Conservation (phyloP, 2,113 vertebrate species). For the Entelurus aequoreus region DNA sequence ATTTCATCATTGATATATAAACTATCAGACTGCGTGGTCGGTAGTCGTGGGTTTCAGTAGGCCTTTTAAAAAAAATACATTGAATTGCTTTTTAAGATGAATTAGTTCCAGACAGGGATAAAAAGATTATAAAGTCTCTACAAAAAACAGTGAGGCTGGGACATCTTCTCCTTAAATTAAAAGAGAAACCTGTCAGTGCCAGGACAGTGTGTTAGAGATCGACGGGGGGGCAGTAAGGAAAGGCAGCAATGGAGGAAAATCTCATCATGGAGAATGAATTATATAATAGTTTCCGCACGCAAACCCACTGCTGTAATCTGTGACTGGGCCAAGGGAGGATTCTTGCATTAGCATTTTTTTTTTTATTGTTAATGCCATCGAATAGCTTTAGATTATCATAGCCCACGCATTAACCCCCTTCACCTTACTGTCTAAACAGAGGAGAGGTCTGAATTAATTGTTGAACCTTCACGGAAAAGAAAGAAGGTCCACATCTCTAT, state of each 20-base stretch:
- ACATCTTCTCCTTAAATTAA: conserved; percentile 53
- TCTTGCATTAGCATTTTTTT: conserved; percentile 59
- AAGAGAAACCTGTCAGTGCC: conserved; percentile 52
- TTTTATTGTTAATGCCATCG: conserved; percentile 57
- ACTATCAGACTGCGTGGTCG: too few species aligned
- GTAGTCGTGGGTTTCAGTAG: too few species aligned
- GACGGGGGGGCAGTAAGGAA: conserved; percentile 33
- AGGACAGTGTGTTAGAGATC: conserved; percentile 17
- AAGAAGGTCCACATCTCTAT: background rate
- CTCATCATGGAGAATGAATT: conserved; percentile 68
- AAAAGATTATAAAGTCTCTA: conserved; percentile 60
- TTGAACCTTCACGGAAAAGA: background rate
- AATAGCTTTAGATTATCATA: conserved; percentile 44
- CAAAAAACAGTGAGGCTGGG: conserved; percentile 30
- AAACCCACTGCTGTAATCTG: conserved; percentile 69
- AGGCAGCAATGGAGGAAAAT: conserved; percentile 59
- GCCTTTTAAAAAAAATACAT: conserved; percentile 33
- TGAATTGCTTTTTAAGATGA: conserved; percentile 41
- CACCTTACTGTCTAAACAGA: conserved; percentile 2
- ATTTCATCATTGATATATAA: too few species aligned
- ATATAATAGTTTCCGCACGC: conserved; percentile 65
- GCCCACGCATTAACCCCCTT: background rate
- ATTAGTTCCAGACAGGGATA: conserved; percentile 52
- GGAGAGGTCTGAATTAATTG: background rate
- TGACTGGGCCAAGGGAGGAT: conserved; percentile 52